A percentile compares a stretch with the other conserved stretches of the same genome.
These are phyloP conservation scores for Sphaeramia orbicularis DNA, from an alignment of 2,797 vertebrate genomes.

Conservation along the genomic window DNA sequence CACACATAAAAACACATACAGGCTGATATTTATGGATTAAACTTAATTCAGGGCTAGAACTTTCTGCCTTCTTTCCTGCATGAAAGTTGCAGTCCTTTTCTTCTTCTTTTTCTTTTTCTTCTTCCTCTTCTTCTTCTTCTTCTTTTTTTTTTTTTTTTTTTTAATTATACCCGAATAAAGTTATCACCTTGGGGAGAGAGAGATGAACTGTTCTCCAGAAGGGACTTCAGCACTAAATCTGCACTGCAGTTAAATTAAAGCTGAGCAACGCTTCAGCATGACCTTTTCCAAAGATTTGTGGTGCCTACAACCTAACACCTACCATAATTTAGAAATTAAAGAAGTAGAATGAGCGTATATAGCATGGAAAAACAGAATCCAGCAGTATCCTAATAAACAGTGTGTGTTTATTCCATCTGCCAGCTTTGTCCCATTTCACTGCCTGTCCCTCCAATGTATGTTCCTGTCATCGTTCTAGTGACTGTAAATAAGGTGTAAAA, in stretches of 20 bases:
- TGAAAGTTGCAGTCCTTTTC: neutral
- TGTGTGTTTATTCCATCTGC: no score
- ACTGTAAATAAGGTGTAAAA: no score
- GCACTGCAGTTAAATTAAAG: constrained; percentile 57
- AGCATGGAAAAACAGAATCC: no score
- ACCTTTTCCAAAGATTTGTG: constrained; percentile 32
- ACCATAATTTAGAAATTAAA: no score
- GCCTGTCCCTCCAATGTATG: no score
- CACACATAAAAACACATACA: no score
- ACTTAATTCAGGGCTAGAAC: constrained; percentile 1
- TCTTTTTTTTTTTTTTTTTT: neutral
- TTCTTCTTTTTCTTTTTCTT: neutral
- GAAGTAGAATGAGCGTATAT: no score
- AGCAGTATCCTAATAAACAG: no score
- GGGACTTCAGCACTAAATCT: constrained; percentile 22
- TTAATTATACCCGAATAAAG: constrained; percentile 25
- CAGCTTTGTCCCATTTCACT: no score
- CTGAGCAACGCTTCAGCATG: constrained; percentile 25
- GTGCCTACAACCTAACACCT: constrained; percentile 8
- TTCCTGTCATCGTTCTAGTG: no score
- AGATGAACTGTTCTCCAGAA: constrained; percentile 31
- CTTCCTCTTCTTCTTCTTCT: neutral
- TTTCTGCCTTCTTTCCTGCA: neutral
- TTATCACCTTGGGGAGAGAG: constrained; percentile 47
- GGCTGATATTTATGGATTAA: neutral